A percentile compares a stretch with the other conserved stretches of the same genome.
These are phyloP conservation scores for Diploscapter pachys DNA, from an alignment of 1,140 invertebrate species.

Conservation along the genomic window DNA sequence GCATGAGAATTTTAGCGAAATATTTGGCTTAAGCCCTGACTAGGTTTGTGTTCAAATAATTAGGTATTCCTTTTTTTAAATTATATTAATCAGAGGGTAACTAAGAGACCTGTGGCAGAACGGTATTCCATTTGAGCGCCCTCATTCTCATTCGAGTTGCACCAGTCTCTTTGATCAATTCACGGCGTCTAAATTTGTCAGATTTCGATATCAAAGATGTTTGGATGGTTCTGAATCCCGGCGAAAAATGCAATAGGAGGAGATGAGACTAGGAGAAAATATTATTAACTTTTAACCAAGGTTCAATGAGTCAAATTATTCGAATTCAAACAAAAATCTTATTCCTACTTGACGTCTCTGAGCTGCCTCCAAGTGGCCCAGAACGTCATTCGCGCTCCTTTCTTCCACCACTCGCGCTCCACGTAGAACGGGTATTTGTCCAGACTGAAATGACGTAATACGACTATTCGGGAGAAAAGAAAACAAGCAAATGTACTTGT, in stretches of 20 bases:
- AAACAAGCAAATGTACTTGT: too few species aligned
- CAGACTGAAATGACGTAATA: slow-evolving; percentile 37
- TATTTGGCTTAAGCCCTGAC: too few species aligned
- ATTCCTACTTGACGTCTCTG: slow-evolving; percentile 42
- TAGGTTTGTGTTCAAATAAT: too few species aligned
- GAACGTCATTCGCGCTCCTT: slow-evolving; percentile 55
- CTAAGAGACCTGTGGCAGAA: slow-evolving; percentile 44
- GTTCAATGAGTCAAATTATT: neutral
- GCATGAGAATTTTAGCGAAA: too few species aligned
- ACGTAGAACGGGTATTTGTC: slow-evolving; percentile 53
- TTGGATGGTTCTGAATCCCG: neutral
- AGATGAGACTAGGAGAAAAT: too few species aligned
- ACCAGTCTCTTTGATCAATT: slow-evolving; percentile 41
- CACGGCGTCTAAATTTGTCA: slow-evolving; percentile 30
- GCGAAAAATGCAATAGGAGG: neutral
- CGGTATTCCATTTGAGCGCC: slow-evolving; percentile 53
- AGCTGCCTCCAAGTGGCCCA: slow-evolving; percentile 54
- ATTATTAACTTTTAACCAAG: neutral
- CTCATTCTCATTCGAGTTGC: slow-evolving; percentile 50
- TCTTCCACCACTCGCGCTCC: slow-evolving; percentile 58
- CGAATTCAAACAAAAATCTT: slow-evolving; percentile 3
- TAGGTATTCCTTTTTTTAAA: too few species aligned
- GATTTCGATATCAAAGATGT: neutral
- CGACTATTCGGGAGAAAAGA: too few species aligned
- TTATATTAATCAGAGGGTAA: neutral